Conservation (phyloP, 1,140 invertebrate genomes). For the Atopsyche davidsoni region DNA sequence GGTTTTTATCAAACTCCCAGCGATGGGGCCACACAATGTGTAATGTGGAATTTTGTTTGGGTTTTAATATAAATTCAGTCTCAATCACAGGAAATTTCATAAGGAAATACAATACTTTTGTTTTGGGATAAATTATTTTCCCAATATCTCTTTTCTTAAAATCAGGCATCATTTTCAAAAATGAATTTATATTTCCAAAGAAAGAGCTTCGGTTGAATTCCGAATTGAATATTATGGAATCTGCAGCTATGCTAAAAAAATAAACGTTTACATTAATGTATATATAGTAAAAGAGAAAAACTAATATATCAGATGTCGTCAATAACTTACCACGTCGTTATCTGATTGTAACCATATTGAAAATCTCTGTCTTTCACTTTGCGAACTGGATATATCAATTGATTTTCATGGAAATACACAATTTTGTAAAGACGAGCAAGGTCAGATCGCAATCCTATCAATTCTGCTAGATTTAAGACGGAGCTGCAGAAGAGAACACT, state of each 20-base stretch:
- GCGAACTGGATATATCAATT: slow-evolving; percentile 65
- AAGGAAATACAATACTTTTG: slow-evolving; percentile 62
- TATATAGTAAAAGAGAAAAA: slow-evolving; percentile 10
- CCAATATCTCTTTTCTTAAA: slow-evolving; percentile 52
- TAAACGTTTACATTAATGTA: slow-evolving; percentile 28
- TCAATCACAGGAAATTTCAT: slow-evolving; percentile 45
- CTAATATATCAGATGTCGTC: slow-evolving; percentile 7
- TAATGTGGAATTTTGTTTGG: slow-evolving; percentile 35
- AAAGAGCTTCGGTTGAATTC: slow-evolving; percentile 65
- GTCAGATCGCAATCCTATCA: slow-evolving; percentile 62
- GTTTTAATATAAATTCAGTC: slow-evolving; percentile 2
- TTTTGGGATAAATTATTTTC: slow-evolving; percentile 55
- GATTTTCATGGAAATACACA: slow-evolving; percentile 77
- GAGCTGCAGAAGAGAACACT: slow-evolving; percentile 62
- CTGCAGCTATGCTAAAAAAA: slow-evolving; percentile 59
- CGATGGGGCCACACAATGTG: slow-evolving; percentile 73
- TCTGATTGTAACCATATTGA: slow-evolving; percentile 75
- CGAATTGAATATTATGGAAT: slow-evolving; percentile 69
- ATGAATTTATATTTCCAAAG: slow-evolving; percentile 54
- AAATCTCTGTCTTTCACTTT: slow-evolving; percentile 65
- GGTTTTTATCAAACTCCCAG: slow-evolving; percentile 78
- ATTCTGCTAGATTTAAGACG: slow-evolving; percentile 66
- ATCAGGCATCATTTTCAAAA: slow-evolving; percentile 64
- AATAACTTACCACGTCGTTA: slow-evolving; percentile 59
- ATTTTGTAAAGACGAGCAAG: slow-evolving; percentile 56